A percentile compares a stretch with the other conserved stretches of the same genome.
phyloP scores from a whole-genome alignment of 2,797 vertebrate species.

The Triplophysa yarkandensis region DNA sequence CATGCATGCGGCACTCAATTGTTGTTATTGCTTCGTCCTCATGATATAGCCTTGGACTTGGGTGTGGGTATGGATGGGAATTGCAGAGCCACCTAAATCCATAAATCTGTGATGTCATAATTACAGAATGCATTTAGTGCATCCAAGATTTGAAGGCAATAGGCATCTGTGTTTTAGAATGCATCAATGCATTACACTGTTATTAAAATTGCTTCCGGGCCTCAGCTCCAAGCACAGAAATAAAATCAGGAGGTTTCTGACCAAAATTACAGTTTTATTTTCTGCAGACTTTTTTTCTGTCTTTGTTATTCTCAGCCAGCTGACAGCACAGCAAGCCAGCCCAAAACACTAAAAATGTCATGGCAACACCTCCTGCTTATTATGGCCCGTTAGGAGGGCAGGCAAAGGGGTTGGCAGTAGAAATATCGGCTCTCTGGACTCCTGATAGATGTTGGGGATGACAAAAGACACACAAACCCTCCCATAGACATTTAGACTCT shows the following conservation, averaged over 20 bases:
- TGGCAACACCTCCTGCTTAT: constrained; percentile 31
- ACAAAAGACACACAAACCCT: too few relatives aligned
- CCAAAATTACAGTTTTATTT: constrained; percentile 11
- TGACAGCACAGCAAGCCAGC: constrained; percentile 17
- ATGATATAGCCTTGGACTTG: constrained; percentile 6
- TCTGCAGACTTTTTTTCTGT: constrained; percentile 9
- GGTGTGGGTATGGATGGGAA: constrained; percentile 23
- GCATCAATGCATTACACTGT: constrained; percentile 7
- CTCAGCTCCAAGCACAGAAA: neutral
- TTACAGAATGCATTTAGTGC: neutral
- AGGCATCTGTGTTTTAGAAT: constrained; percentile 12
- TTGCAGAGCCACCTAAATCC: constrained; percentile 3
- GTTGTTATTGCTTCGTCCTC: constrained; percentile 23
- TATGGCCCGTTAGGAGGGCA: constrained; percentile 35
- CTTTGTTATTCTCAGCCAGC: constrained; percentile 16
- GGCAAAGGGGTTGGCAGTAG: constrained; percentile 1
- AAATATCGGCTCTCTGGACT: constrained; percentile 21
- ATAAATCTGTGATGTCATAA: constrained; percentile 1
- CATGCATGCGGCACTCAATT: neutral
- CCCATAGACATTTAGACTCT: neutral
- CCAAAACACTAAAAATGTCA: constrained; percentile 35
- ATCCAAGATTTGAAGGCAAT: neutral
- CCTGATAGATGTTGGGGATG: constrained; percentile 34
- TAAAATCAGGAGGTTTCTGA: constrained; percentile 1
- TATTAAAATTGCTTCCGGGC: constrained; percentile 6